Base-by-base conservation (phyloP, 2,113 vertebrate species). In the Amblyopsis rosae region DNA sequence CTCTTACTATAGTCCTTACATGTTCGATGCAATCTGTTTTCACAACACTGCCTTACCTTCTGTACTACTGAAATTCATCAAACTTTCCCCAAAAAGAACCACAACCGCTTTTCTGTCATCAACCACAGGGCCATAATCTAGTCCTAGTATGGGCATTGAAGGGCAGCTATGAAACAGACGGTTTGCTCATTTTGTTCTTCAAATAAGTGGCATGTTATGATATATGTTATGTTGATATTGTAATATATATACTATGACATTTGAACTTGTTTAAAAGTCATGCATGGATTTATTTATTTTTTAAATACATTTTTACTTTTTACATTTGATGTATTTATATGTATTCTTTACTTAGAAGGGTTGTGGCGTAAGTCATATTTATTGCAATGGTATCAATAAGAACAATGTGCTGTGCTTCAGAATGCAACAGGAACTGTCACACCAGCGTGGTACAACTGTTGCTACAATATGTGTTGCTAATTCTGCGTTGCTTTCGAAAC, bases 401-500 rank as follows among this genome's bases (percentile, higher is more conserved):
- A 9, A 51, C 17, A 6, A 6, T 32, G 59, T 67, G 59, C 13
- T 48, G 65, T 6, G 11, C 59, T 33, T 33, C 65, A 65, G 69
- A 71, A 54, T 70, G 71, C 53, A 68, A 67, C 55, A 72, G 32
- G 41, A 74, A 70, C 71, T 59, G 65, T 65, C 67, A 61, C 9
- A 48, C 26, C 58, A 17, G 72, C 41, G 72, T 76, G 71, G 70
- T 69, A 75, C 32, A 69, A 86, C 81, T 51, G 53, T 67, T 56
- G 33, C 35, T 47, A 26, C 26, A 26, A 26, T 26, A 48, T 45
- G 15, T 61, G 59, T 4, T 46, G 54, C 65, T 67, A 67, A 67
- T 67, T 67, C 45, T 56, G 45, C 47, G 59, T 69, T 50, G 45
- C 47, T 68, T 69, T 50, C 46, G 66, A 69, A 69, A 69, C 47